Evolutionary conservation across 2,797 vertebrate genomes (phyloP).

Genomic region (Pristis pectinata): DNA sequence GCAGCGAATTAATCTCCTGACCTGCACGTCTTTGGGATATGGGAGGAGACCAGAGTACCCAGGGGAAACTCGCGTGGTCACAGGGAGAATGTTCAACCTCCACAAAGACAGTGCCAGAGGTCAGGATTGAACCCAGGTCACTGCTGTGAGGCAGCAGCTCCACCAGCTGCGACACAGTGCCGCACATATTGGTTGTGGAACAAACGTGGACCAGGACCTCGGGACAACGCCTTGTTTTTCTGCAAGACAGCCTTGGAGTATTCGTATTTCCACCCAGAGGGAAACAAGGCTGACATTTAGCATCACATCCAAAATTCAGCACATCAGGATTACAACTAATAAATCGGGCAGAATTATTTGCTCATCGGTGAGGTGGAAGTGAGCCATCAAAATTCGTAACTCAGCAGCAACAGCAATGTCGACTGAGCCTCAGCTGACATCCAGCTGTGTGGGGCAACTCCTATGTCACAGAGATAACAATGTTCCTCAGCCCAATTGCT

Average conservation of each 20-base stretch:
- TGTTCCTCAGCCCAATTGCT: neutral
- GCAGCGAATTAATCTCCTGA: too few species aligned
- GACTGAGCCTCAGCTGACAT: neutral
- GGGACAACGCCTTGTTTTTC: neutral
- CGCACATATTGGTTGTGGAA: neutral
- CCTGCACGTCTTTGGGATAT: too few species aligned
- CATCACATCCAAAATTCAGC: too few species aligned
- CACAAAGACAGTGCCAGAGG: too few species aligned
- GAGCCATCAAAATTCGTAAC: neutral
- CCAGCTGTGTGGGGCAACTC: neutral
- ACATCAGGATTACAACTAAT: neutral
- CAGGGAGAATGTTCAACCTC: too few species aligned
- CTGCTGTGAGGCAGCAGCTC: too few species aligned
- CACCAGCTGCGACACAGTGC: too few species aligned
- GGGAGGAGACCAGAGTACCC: too few species aligned
- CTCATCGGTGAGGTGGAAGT: neutral
- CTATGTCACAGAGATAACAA: neutral
- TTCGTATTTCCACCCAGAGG: neutral
- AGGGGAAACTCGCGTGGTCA: too few species aligned
- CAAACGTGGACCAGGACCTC: neutral
- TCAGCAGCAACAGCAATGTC: neutral
- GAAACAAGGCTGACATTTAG: neutral
- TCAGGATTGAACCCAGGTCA: too few species aligned
- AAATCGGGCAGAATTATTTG: neutral
- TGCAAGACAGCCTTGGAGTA: neutral